Percentiles rank a stretch among this genome's conserved stretches.
Evolutionary conservation across 2,797 vertebrate genomes (phyloP).

Genomic region (Stomatorhinus walkeri): DNA sequence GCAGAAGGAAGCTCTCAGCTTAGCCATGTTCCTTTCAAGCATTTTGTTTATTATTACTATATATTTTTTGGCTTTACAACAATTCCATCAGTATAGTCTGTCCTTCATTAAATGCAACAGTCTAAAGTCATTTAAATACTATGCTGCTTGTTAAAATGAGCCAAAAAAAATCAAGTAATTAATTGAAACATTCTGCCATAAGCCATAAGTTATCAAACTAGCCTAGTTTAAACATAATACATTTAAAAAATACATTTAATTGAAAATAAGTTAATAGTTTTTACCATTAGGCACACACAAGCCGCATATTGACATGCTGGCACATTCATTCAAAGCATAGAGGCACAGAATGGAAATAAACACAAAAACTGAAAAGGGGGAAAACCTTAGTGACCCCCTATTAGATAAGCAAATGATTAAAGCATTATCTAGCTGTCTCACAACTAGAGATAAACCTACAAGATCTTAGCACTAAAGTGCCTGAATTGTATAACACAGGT

Average conservation of each 20-base stretch:
- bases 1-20: neutral
- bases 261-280: neutral
- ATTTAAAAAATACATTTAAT: neutral
- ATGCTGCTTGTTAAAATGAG: neutral
- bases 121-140: constrained; percentile 13
- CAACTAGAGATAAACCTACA: neutral
- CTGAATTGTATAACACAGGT: neutral
- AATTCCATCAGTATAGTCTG: neutral
- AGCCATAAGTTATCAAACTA: neutral
- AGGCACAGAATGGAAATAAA: neutral
- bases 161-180: neutral
- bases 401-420: neutral
- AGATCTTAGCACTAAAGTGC: neutral
- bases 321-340: neutral
- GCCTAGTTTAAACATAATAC: neutral
- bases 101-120: neutral
- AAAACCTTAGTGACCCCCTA: neutral
- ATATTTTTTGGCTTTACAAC: neutral
- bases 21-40: neutral
- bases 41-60: constrained; percentile 2
- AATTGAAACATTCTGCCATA: neutral
- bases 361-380: neutral
- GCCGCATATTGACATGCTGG: neutral
- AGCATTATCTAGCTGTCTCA: neutral
- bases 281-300: neutral